Base-by-base conservation (phyloP, 1,140 invertebrate species). In the Musca domestica region DNA sequence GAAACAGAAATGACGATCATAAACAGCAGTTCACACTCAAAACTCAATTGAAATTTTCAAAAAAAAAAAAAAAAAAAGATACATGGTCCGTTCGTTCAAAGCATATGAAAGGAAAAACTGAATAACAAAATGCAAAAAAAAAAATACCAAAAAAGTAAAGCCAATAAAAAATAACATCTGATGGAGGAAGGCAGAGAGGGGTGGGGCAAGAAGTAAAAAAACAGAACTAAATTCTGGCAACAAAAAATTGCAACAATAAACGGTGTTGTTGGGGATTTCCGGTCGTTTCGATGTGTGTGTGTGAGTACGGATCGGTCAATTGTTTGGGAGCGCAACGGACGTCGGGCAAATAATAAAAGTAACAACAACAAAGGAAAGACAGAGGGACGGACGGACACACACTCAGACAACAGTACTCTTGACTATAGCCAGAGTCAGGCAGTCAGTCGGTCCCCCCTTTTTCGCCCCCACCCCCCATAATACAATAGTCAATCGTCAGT, bases 201-300 rank as follows among this genome's bases (percentile, higher is more conserved):
- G 27, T 30, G 34, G 12, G 12, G 12, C 6, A 41, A 5, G 10
- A 41, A 54, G 25, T 17, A 51, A n/a, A 17, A 41, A 54, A 56
- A 69, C 70, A 58, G 30, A 17, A 34, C n/a, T 30, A 30, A 30
- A 48, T 5, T 14, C 5, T 5, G 5, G 47, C 15, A 48, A 15
- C 15, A 70, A 72, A 73, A 73, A 73, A 73, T 72, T 70, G 70
- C 71, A 75, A 74, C 69, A 71, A 70, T 70, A 69, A 54, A 46
- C 58, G 67, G 65, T 27, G 68, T 68, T 72, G 69, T 70, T 70
- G 74, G 71, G 68, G 73, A 76, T 75, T 80, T 80, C 75, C 78
- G 76, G 76, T 77, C 73, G 73, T 61, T 58, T 54, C n/a, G n/a
- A n/a, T n/a, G n/a, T n/a, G n/a, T n/a, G n/a, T 41, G 12, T 41